These are phyloP conservation scores for Abrostola triplasia DNA, from an alignment of 2,888 invertebrate species.

Conservation along the genomic window DNA sequence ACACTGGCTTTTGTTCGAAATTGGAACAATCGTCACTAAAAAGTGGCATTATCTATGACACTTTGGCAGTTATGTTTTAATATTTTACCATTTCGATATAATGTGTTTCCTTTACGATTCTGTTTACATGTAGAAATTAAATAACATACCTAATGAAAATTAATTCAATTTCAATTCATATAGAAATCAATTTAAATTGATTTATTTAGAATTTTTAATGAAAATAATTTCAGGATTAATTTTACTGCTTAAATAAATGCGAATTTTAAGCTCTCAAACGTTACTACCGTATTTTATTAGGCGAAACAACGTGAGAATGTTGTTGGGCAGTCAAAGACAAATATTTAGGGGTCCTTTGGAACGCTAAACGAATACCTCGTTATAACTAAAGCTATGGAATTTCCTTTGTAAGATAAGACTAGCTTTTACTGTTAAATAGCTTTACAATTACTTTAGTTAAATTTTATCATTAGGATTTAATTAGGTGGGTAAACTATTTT, in stretches of 20 bases:
- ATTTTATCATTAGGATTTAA: slow-evolving; percentile 41
- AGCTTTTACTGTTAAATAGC: slow-evolving; percentile 33
- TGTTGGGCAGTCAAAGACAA: slow-evolving; percentile 28
- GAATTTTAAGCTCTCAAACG: slow-evolving; percentile 6
- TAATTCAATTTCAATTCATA: too few relatives aligned
- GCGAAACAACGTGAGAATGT: slow-evolving; percentile 4
- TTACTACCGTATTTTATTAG: slow-evolving; percentile 5
- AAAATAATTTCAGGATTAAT: slow-evolving; percentile 7
- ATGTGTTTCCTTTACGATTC: background rate
- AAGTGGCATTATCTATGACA: slow-evolving; percentile 25
- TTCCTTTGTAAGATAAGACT: slow-evolving; percentile 53
- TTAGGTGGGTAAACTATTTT: slow-evolving; percentile 16
- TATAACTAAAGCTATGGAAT: slow-evolving; percentile 56
- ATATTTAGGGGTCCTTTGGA: slow-evolving; percentile 38
- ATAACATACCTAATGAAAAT: too few relatives aligned
- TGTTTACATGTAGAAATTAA: background rate
- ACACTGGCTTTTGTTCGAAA: slow-evolving; percentile 47
- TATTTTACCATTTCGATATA: background rate
- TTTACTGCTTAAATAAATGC: background rate
- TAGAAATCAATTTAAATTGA: background rate
- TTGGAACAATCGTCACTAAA: slow-evolving; percentile 39
- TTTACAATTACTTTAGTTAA: slow-evolving; percentile 38
- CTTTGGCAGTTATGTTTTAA: slow-evolving; percentile 16
- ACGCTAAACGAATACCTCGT: slow-evolving; percentile 50
- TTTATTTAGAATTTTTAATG: background rate